Conservation (phyloP, 2,888 invertebrate species). For the Meandrusa payeni region DNA sequence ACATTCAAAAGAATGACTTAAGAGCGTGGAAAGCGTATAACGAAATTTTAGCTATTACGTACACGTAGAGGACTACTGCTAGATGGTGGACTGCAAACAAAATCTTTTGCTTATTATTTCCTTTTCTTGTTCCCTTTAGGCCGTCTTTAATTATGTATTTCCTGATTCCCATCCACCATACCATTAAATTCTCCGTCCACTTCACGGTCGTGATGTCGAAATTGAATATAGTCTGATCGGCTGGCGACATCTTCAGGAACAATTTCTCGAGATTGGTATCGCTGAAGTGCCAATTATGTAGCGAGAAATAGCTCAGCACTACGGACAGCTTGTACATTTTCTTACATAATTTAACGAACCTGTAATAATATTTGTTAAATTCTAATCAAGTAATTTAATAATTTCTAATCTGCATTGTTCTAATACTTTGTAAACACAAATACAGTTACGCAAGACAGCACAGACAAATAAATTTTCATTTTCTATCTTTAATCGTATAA, state of each 20-base stretch:
- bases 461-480: too few relatives aligned
- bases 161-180: conserved; percentile 83
- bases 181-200: conserved; percentile 83
- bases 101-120: conserved; percentile 5
- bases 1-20: not conserved
- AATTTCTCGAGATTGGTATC: conserved; percentile 73
- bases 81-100: not conserved
- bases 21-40: not conserved
- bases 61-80: not conserved
- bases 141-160: conserved; percentile 84
- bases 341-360: conserved; percentile 83
- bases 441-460: too few relatives aligned
- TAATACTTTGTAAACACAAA: too few relatives aligned
- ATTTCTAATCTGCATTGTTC: too few relatives aligned
- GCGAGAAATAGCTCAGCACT: conserved; percentile 84
- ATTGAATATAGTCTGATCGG: conserved; percentile 76
- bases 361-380: conserved; percentile 48
- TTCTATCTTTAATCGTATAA: too few relatives aligned
- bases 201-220: conserved; percentile 81
- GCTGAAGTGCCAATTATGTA: conserved; percentile 83
- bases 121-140: conserved; percentile 6
- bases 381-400: too few relatives aligned
- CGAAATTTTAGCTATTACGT: not conserved
- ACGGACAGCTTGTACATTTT: conserved; percentile 83
- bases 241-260: conserved; percentile 60